Conservation (phyloP, 1,140 invertebrate genomes). For the Heliconius hermathena region DNA sequence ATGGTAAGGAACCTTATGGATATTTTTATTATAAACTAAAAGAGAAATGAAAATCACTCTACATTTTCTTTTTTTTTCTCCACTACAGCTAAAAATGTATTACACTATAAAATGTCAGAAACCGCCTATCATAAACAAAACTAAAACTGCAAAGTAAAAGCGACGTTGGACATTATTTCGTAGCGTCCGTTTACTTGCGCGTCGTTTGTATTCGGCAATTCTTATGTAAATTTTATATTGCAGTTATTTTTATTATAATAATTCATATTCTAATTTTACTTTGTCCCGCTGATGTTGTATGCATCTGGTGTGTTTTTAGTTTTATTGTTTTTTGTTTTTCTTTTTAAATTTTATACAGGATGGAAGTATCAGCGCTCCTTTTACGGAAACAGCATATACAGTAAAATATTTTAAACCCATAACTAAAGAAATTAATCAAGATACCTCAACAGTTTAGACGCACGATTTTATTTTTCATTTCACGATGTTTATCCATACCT, state of each 20-base stretch:
- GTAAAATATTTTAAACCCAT: too few relatives aligned
- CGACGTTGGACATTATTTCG: background rate
- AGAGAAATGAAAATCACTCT: too few relatives aligned
- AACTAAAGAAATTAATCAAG: too few relatives aligned
- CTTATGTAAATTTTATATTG: conserved; percentile 13
- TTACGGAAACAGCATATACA: too few relatives aligned
- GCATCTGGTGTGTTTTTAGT: background rate
- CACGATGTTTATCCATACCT: too few relatives aligned
- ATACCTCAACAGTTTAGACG: too few relatives aligned
- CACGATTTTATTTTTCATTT: background rate
- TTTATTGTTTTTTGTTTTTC: background rate
- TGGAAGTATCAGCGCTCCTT: too few relatives aligned
- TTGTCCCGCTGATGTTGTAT: background rate
- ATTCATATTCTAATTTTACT: conserved; percentile 15
- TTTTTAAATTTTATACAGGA: too few relatives aligned
- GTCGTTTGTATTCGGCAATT: conserved; percentile 18
- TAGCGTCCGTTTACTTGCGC: conserved; percentile 6
- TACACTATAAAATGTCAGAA: background rate
- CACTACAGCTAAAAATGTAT: background rate
- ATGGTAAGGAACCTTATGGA: too few relatives aligned
- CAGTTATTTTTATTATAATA: conserved; percentile 12
- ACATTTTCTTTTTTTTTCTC: too few relatives aligned
- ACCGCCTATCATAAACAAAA: background rate
- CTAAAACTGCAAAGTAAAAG: background rate
- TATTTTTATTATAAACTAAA: too few relatives aligned